Evolutionary conservation across 1,140 invertebrate species (phyloP).

Genomic region (Drosophila mojavensis): DNA sequence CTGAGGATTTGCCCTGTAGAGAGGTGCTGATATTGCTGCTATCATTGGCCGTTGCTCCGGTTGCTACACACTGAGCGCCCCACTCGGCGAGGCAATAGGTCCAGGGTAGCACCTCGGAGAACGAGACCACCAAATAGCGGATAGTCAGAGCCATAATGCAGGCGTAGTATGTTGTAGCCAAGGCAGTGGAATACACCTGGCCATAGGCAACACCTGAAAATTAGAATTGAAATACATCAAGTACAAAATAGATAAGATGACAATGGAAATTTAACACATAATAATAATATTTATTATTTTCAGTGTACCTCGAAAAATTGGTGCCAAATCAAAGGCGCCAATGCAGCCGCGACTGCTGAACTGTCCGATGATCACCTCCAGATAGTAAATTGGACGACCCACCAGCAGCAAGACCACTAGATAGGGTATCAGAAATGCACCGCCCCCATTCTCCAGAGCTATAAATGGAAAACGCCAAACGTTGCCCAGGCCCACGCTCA

Average conservation of each 20-base stretch:
- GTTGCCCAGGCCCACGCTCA: slow-evolving; percentile 94
- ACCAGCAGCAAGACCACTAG: slow-evolving; percentile 90
- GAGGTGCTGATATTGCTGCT: slow-evolving; percentile 14
- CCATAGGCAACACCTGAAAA: slow-evolving; percentile 88
- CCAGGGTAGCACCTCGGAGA: slow-evolving; percentile 88
- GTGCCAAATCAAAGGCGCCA: slow-evolving; percentile 85
- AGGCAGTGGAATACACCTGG: slow-evolving; percentile 89
- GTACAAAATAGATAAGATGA: too few relatives aligned
- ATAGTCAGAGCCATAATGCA: slow-evolving; percentile 89
- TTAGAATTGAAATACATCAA: too few relatives aligned
- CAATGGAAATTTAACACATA: too few relatives aligned
- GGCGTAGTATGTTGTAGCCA: slow-evolving; percentile 90
- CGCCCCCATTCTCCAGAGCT: slow-evolving; percentile 91
- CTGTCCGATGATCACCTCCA: slow-evolving; percentile 91
- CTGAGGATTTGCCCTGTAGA: slow-evolving; percentile 67
- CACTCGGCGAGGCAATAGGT: slow-evolving; percentile 87
- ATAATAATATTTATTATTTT: background rate
- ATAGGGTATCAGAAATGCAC: slow-evolving; percentile 91
- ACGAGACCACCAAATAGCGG: slow-evolving; percentile 88
- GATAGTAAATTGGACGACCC: slow-evolving; percentile 92
- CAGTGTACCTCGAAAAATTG: slow-evolving; percentile 86
- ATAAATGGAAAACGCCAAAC: slow-evolving; percentile 93
- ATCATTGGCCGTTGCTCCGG: slow-evolving; percentile 35
- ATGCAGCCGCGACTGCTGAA: slow-evolving; percentile 88
- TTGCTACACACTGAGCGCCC: slow-evolving; percentile 84